Conservation (phyloP, 2,888 invertebrate species). For the Lamellibrachia satsuma region DNA sequence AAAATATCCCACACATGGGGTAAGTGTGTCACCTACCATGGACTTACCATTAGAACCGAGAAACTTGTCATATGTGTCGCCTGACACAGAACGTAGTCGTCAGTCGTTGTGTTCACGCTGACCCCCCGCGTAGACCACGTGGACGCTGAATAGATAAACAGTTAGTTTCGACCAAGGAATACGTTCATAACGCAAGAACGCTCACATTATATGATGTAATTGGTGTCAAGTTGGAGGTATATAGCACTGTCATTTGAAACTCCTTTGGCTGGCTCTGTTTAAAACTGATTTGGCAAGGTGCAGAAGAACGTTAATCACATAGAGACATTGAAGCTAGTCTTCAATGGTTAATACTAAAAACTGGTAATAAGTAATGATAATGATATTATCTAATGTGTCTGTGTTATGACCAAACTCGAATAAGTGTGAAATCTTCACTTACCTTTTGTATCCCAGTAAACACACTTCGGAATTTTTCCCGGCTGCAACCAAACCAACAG, state of each 20-base stretch:
- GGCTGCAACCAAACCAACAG: background rate
- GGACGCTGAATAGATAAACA: background rate
- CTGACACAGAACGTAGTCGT: constrained; percentile 10
- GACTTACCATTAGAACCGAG: constrained; percentile 14
- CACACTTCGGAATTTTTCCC: constrained; percentile 8
- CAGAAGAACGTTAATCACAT: too few species aligned
- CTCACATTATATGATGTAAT: background rate
- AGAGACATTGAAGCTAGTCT: too few species aligned
- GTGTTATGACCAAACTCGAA: background rate
- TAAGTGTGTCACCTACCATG: background rate
- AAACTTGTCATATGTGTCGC: constrained; percentile 17
- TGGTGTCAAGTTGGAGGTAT: too few species aligned
- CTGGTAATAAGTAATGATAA: too few species aligned
- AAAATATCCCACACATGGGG: background rate
- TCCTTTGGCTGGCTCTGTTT: too few species aligned
- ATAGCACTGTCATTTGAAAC: too few species aligned
- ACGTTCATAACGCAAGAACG: background rate
- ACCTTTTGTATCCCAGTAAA: background rate
- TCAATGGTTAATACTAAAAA: too few species aligned
- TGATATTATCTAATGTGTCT: background rate
- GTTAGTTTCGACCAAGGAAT: background rate
- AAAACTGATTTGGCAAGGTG: too few species aligned
- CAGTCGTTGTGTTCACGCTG: background rate
- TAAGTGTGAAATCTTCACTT: background rate
- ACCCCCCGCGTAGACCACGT: constrained; percentile 17